Conservation (phyloP, 1,140 invertebrate species). For the Chrysopa pallens region DNA sequence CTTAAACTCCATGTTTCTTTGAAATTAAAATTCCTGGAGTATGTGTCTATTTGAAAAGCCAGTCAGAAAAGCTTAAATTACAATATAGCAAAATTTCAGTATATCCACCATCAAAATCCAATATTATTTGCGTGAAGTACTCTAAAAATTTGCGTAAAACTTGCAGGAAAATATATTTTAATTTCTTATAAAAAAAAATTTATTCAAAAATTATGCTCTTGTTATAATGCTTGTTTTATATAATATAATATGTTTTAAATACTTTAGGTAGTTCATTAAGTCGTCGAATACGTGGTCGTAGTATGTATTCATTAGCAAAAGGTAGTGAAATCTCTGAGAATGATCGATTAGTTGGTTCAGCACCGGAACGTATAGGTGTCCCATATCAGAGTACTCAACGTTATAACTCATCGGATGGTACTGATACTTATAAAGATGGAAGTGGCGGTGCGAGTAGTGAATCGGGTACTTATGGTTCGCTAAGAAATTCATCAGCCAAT, state of each 20-base stretch:
- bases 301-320: constrained; percentile 47
- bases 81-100: too few relatives aligned
- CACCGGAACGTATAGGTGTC: background rate
- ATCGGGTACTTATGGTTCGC: background rate
- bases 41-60: too few relatives aligned
- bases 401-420: background rate
- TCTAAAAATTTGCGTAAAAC: too few relatives aligned
- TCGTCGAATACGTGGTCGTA: constrained; percentile 48
- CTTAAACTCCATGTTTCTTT: too few relatives aligned
- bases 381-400: background rate
- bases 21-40: too few relatives aligned
- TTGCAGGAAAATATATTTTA: too few relatives aligned
- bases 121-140: too few relatives aligned
- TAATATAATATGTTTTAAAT: background rate
- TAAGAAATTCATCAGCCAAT: background rate
- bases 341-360: background rate
- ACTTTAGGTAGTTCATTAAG: constrained; percentile 44
- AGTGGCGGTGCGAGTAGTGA: background rate
- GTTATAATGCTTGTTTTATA: background rate
- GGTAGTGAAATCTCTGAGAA: constrained; percentile 30
- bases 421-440: background rate
- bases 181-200: too few relatives aligned
- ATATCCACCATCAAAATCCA: too few relatives aligned
- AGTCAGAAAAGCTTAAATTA: too few relatives aligned
- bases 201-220: background rate